phyloP scores from a whole-genome alignment of 1,140 invertebrate genomes.

The Mizuhopecten yessoensis region DNA sequence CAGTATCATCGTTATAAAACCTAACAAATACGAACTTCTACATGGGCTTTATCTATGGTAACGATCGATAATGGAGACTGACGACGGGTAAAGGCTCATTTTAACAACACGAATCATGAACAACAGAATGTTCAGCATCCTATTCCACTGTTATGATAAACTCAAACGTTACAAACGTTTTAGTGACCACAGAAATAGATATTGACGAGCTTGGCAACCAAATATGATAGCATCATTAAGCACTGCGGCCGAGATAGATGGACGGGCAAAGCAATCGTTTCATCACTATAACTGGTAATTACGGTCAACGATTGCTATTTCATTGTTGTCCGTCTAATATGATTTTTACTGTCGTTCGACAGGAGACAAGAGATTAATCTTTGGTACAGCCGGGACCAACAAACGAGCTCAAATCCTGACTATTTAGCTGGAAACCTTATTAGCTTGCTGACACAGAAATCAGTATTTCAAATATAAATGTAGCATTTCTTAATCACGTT shows the following conservation, averaged over 20 bases:
- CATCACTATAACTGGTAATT: not conserved
- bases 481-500: too few species aligned
- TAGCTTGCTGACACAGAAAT: not conserved
- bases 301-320: not conserved
- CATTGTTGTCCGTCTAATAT: not conserved
- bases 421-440: not conserved
- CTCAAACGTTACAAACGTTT: not conserved
- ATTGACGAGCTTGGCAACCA: not conserved
- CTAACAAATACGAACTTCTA: not conserved
- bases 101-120: not conserved
- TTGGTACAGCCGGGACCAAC: not conserved
- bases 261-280: not conserved
- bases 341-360: not conserved
- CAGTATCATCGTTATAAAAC: not conserved
- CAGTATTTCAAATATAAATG: not conserved
- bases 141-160: not conserved
- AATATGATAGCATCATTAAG: not conserved
- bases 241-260: not conserved
- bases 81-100: not conserved
- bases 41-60: not conserved
- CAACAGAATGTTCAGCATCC: not conserved
- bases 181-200: slow-evolving; percentile 10
- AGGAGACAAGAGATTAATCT: not conserved
- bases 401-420: not conserved
- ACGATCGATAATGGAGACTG: not conserved